Conservation (phyloP, 1,140 invertebrate species). For the Sminthurinus signatus region DNA sequence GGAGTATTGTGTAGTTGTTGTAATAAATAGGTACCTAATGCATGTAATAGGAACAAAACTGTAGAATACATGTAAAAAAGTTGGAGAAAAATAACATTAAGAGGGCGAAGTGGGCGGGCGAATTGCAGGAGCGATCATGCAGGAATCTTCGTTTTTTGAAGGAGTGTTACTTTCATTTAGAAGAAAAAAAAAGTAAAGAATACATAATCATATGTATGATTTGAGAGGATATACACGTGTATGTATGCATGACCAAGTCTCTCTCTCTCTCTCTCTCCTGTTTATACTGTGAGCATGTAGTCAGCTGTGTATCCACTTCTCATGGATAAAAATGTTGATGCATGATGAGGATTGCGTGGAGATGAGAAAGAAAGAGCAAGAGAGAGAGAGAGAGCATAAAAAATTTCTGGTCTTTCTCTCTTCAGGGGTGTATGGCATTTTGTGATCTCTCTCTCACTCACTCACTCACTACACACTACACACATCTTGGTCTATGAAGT, state of each 20-base stretch:
- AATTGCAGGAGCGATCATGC: not conserved
- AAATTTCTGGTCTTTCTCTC: slow-evolving; percentile 4
- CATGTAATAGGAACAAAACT: not conserved
- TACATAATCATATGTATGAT: not conserved
- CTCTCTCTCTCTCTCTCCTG: not conserved
- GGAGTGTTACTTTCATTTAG: not conserved
- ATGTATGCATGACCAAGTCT: not conserved
- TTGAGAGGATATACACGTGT: not conserved
- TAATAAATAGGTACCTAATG: not conserved
- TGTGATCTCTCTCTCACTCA: slow-evolving; percentile 2
- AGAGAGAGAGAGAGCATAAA: not conserved
- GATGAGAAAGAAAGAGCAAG: not conserved
- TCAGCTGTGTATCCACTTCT: not conserved
- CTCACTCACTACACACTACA: not conserved
- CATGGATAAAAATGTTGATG: slow-evolving; percentile 1
- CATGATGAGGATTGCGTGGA: not conserved
- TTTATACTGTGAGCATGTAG: not conserved
- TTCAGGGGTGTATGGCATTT: slow-evolving; percentile 10
- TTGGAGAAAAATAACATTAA: not conserved
- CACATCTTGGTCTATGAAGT: not conserved
- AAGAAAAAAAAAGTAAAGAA: not conserved
- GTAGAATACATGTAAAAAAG: not conserved
- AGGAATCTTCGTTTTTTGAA: slow-evolving; percentile 3
- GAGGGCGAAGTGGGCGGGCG: slow-evolving; percentile 1
- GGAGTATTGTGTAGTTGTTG: not conserved